Evolutionary conservation across 2,888 invertebrate genomes (phyloP).

Genomic region (Heliconius hortense): DNA sequence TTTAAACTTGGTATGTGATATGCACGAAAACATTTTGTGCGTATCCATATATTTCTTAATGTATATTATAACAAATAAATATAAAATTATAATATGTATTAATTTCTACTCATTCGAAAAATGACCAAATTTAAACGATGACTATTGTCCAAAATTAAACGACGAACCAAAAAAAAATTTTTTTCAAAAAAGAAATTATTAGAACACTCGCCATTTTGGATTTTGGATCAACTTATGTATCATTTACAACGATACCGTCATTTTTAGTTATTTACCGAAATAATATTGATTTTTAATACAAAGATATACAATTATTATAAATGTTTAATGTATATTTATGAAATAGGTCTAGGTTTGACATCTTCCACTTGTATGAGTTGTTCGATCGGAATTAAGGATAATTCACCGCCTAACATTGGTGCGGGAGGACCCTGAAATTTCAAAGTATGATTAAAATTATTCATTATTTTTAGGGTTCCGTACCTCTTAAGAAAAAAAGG

Average conservation of each 20-base stretch:
- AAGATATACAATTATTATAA: background rate
- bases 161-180: too few relatives aligned
- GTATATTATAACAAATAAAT: background rate
- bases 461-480: too few relatives aligned
- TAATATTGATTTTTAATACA: slow-evolving; percentile 1
- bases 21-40: slow-evolving; percentile 1
- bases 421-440: slow-evolving; percentile 81
- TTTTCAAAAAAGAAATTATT: background rate
- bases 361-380: slow-evolving; percentile 89
- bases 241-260: background rate
- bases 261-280: slow-evolving; percentile 5
- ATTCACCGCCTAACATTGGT: slow-evolving; percentile 89
- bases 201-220: background rate
- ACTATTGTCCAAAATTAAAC: too few relatives aligned
- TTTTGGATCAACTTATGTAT: slow-evolving; percentile 5
- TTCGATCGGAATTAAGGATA: slow-evolving; percentile 92
- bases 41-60: background rate
- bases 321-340: slow-evolving; percentile 17
- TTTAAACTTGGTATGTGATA: background rate
- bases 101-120: background rate
- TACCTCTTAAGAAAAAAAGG: too few relatives aligned
- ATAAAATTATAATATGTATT: background rate
- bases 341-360: slow-evolving; percentile 65
- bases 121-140: too few relatives aligned
- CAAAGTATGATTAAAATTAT: background rate